Evolutionary conservation across 2,888 invertebrate species (phyloP).

Genomic region (Drosophila fungiperda): DNA sequence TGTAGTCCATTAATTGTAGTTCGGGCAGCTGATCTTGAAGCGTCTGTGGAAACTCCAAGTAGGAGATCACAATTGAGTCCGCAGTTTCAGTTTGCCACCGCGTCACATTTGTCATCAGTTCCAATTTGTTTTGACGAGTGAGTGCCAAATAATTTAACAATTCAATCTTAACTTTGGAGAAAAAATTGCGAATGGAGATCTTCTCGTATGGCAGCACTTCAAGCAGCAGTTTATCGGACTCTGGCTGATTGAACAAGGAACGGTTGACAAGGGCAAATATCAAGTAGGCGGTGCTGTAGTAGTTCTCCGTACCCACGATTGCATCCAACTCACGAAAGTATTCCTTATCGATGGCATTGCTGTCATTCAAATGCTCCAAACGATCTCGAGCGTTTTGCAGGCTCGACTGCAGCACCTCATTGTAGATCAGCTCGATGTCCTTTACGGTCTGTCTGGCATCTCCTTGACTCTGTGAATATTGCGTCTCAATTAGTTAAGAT

Average conservation of each 20-base stretch:
- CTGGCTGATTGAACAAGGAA: constrained; percentile 17
- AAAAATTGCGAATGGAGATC: constrained; percentile 56
- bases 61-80: constrained; percentile 42
- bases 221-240: constrained; percentile 38
- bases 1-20: constrained; percentile 57
- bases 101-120: constrained; percentile 48
- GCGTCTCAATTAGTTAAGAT: not conserved
- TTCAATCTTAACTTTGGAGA: constrained; percentile 15
- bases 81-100: constrained; percentile 43
- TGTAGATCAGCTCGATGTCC: constrained; percentile 55
- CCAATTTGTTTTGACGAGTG: constrained; percentile 23
- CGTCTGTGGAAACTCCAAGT: constrained; percentile 45
- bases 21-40: constrained; percentile 52
- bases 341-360: constrained; percentile 47
- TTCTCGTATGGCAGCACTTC: constrained; percentile 60
- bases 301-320: constrained; percentile 30
- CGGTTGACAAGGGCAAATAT: constrained; percentile 54
- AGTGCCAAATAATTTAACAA: constrained; percentile 38
- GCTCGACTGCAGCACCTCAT: constrained; percentile 48
- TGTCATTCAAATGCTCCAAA: constrained; percentile 24
- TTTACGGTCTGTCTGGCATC: constrained; percentile 29
- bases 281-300: constrained; percentile 61
- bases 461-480: constrained; percentile 27
- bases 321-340: constrained; percentile 55
- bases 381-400: constrained; percentile 32